phyloP scores from a whole-genome alignment of 2,888 invertebrate species.

The Andrena trimmerana region DNA sequence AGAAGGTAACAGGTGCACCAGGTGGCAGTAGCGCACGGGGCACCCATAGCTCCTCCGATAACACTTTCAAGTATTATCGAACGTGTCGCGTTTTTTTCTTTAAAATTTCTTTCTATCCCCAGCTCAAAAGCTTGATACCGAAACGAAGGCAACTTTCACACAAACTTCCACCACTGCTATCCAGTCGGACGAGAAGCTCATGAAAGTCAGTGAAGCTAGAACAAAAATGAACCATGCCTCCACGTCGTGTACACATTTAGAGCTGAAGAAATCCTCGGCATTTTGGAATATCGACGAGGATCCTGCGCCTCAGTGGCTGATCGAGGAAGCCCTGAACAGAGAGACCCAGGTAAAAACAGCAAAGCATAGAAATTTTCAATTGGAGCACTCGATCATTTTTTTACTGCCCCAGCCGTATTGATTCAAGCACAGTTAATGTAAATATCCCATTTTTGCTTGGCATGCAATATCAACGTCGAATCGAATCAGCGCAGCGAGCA shows the following conservation, averaged over 20 bases:
- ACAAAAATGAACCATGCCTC: not conserved
- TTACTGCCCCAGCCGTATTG: not conserved
- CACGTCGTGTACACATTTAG: conserved; percentile 15
- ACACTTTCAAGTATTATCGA: conserved; percentile 5
- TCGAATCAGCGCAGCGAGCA: conserved; percentile 42
- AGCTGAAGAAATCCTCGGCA: conserved; percentile 38
- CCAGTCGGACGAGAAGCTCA: not conserved
- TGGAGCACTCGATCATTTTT: not conserved
- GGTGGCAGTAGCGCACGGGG: conserved; percentile 56
- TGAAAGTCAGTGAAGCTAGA: not conserved
- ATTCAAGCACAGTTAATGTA: conserved; percentile 10
- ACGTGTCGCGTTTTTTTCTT: not conserved
- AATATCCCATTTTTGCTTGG: conserved; percentile 19
- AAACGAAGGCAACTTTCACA: conserved; percentile 27
- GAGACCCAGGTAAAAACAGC: conserved; percentile 50
- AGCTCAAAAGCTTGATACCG: not conserved
- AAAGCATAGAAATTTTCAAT: conserved; percentile 31
- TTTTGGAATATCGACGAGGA: conserved; percentile 65
- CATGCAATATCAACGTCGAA: conserved; percentile 38
- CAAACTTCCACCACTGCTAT: conserved; percentile 22
- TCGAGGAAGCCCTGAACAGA: conserved; percentile 70
- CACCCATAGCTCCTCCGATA: conserved; percentile 49
- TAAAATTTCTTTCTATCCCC: not conserved
- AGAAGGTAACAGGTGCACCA: conserved; percentile 10
- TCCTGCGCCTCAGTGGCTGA: conserved; percentile 72